Evolutionary conservation across 37 sponge, comb jelly and placozoan genomes (phyloP).

Genomic region (Chondrilla cf. caribensis): DNA sequence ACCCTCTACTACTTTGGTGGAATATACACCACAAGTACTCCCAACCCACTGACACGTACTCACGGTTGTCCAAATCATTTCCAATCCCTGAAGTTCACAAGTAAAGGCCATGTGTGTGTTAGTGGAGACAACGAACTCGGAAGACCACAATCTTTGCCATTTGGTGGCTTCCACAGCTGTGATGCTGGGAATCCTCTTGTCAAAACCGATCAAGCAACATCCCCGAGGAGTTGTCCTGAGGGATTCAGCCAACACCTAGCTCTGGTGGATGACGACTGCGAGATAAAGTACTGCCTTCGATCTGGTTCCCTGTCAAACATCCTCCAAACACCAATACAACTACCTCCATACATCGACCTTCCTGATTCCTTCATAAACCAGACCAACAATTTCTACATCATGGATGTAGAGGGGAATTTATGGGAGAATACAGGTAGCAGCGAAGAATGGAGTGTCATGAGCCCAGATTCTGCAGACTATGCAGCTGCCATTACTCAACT

Average conservation of each 20-base stretch:
- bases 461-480: background rate
- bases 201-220: background rate
- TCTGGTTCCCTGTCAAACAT: constrained; percentile 9
- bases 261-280: constrained; percentile 59
- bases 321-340: background rate
- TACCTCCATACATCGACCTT: constrained; percentile 5
- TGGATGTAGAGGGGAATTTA: background rate
- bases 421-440: background rate
- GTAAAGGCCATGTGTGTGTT: constrained; percentile 33
- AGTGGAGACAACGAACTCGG: constrained; percentile 40
- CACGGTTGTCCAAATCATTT: constrained; percentile 34
- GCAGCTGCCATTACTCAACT: too few relatives aligned
- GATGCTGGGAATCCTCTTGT: constrained; percentile 40
- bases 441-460: background rate
- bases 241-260: constrained; percentile 52
- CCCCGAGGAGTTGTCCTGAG: constrained; percentile 48
- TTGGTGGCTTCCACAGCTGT: constrained; percentile 64
- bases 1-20: constrained; percentile 38
- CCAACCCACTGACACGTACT: constrained; percentile 37
- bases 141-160: constrained; percentile 31
- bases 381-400: background rate
- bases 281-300: constrained; percentile 65
- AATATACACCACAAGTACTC: background rate
- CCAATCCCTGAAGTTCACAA: constrained; percentile 8
- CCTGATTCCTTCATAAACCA: background rate